Evolutionary conservation across 2,113 vertebrate genomes (phyloP).

Genomic region (Corapipo altera): DNA sequence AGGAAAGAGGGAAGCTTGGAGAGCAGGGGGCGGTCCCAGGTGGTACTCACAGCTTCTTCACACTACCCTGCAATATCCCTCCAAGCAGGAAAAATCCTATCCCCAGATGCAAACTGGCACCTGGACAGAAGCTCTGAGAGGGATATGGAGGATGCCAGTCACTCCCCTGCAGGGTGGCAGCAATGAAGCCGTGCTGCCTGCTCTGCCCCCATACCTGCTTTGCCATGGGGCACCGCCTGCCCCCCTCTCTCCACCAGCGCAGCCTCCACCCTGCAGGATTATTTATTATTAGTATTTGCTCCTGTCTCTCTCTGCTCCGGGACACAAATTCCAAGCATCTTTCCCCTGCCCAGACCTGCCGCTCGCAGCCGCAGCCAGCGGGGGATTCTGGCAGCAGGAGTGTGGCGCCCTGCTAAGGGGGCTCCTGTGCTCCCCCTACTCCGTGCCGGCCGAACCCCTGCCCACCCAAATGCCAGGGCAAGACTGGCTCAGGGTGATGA

Average conservation of each 20-base stretch:
- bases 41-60: background rate
- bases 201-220: background rate
- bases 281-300: constrained; percentile 74
- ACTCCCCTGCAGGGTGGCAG: background rate
- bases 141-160: accelerated
- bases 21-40: background rate
- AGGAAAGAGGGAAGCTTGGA: background rate
- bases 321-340: constrained; percentile 89
- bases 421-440: background rate
- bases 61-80: background rate
- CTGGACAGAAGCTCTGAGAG: background rate
- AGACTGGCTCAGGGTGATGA: background rate
- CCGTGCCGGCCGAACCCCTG: background rate
- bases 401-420: background rate
- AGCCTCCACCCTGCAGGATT: constrained; percentile 57
- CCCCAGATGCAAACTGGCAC: background rate
- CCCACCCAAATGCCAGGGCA: background rate
- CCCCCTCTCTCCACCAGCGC: background rate
- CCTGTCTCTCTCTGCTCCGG: constrained; percentile 73
- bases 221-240: background rate
- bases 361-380: constrained; percentile 72
- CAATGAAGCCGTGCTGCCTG: background rate
- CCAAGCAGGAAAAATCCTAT: background rate
- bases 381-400: constrained; percentile 66
- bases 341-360: constrained; percentile 83